Evolutionary conservation across 2,797 vertebrate species (phyloP), one percentile per base, ranked within the genome.

Genomic region (Corythornis leucogaster): DNA sequence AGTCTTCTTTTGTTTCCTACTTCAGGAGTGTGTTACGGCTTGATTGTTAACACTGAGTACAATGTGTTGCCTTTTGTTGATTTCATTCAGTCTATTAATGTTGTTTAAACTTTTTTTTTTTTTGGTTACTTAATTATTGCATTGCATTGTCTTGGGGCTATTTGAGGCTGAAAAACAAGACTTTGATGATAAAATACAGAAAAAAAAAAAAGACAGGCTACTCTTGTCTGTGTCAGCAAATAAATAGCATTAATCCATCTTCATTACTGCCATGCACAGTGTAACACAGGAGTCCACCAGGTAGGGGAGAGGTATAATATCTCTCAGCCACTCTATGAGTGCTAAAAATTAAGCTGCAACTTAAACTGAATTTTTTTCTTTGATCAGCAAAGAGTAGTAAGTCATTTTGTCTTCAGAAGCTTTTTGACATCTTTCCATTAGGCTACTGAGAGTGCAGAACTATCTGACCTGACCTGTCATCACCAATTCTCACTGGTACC

Each of bases 211-310:
- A 95, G 83, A 82, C 93, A 95, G 92, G 85, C 63, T 95, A 76
- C 79, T 97, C 86, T 96, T 97, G 95, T 96, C 97, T 95, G 67
- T 97, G 97, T 98, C 98, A 97, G 96, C 93, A 96, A 98, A 97
- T 97, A 98, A 98, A 98, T 97, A 98, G 92, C 94, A 80, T 94
- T 97, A 97, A 98, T 98, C 97, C 97, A 95, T 98, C 98, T 98
- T 98, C 97, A 98, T 98, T 98, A 98, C 91, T 95, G 88, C 87
- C 78, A 11, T 81, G 85, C 70, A 84, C 87, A 42, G 85, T 95
- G 92, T 96, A 97, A 92, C 94, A 79, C 69, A 73, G 68, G 70
- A 92, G 80, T 95, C 86, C 88, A 87, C 93, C 93, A 96, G 94
- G 93, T 96, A 85, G 95, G 95, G 93, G 96, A 84, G 71, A 83